Conservation (phyloP, 2,113 vertebrate species). For the Sinocyclocheilus rhinocerous region DNA sequence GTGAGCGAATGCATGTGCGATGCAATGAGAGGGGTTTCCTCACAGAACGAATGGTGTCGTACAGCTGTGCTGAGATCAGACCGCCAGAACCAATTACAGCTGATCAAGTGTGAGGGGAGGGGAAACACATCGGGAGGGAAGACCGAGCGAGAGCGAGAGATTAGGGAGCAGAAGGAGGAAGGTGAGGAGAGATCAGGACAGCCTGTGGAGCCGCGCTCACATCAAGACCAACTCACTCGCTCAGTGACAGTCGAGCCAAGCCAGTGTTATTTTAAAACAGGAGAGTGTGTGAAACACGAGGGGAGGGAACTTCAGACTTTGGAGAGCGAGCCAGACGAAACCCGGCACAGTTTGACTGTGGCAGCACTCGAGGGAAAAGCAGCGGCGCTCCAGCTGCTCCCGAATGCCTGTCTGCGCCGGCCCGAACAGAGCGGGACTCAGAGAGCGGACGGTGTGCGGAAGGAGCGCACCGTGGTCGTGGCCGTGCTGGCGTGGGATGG, state of each 20-base stretch:
- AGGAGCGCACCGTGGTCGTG: constrained; percentile 81
- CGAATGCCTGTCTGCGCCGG: too few relatives aligned
- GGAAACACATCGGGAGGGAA: constrained; percentile 26
- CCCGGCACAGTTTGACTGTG: too few relatives aligned
- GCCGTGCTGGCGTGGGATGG: constrained; percentile 44
- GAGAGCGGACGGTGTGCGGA: too few relatives aligned
- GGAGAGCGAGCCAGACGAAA: constrained; percentile 56
- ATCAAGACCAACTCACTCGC: background rate
- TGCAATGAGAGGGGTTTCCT: background rate
- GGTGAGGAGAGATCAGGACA: constrained; percentile 50
- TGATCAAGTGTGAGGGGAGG: constrained; percentile 54
- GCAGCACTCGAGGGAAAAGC: background rate
- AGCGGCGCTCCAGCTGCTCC: too few relatives aligned
- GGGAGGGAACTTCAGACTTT: constrained; percentile 58
- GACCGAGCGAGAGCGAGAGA: constrained; percentile 28
- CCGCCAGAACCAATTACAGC: constrained; percentile 62
- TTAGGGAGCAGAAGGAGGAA: constrained; percentile 1
- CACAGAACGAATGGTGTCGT: constrained; percentile 41
- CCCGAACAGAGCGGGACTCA: too few relatives aligned
- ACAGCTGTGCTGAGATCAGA: constrained; percentile 53
- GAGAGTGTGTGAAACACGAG: constrained; percentile 44
- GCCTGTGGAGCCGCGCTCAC: constrained; percentile 17
- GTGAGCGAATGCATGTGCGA: background rate
- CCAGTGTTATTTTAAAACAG: too few relatives aligned
- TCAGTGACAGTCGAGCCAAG: constrained; percentile 2